Conservation (phyloP, 2,113 vertebrate genomes). For the Accipiter virgatus region DNA sequence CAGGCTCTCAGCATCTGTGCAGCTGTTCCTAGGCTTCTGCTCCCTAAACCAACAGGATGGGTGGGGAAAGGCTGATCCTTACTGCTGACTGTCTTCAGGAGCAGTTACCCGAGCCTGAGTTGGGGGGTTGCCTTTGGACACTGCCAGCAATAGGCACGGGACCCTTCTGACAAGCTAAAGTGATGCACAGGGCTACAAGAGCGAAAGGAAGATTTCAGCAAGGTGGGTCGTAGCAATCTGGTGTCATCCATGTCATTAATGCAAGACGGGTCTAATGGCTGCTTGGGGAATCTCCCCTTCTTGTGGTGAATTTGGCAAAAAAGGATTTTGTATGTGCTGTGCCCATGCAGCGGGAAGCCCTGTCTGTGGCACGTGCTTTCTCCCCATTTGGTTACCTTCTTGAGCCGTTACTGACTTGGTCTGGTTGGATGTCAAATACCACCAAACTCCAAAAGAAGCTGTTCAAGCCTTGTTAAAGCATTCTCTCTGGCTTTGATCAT, state of each 20-base stretch:
- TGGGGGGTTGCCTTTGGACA: not conserved
- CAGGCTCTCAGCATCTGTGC: not conserved
- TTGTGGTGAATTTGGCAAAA: not conserved
- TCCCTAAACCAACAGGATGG: not conserved
- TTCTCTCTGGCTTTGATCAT: not conserved
- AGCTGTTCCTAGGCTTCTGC: not conserved
- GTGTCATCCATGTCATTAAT: not conserved
- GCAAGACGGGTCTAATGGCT: not conserved
- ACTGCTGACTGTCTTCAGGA: not conserved
- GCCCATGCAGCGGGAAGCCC: not conserved
- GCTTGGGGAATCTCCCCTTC: not conserved
- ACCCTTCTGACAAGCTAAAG: not conserved
- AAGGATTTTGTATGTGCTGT: not conserved
- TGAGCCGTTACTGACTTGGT: not conserved
- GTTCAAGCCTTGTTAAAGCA: not conserved
- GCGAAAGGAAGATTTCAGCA: not conserved
- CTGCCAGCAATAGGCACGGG: not conserved
- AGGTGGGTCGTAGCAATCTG: not conserved
- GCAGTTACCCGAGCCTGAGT: not conserved
- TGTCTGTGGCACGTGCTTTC: not conserved
- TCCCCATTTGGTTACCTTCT: not conserved
- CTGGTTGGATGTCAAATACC: not conserved
- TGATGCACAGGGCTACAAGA: fast-evolving
- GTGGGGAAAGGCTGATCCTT: not conserved
- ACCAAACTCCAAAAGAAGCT: not conserved